These are phyloP conservation scores for Gambelia wislizenii DNA, from an alignment of 2,797 vertebrate species.

Conservation along the genomic window DNA sequence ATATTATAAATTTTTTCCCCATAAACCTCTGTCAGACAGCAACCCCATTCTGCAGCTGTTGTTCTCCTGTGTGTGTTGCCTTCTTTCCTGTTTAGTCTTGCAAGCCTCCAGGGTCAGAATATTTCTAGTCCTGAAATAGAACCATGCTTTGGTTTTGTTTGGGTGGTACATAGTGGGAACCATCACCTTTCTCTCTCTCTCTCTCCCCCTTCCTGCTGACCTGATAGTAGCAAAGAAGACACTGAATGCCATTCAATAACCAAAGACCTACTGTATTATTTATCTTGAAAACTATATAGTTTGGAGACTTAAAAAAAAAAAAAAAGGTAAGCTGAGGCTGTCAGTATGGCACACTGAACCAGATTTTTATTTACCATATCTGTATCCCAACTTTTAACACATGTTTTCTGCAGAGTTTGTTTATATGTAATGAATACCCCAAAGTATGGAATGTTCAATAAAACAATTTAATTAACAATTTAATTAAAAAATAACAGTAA, in stretches of 20 bases:
- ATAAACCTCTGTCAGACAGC: neutral
- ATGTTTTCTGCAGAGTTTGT: neutral
- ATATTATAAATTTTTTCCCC: conserved; percentile 39
- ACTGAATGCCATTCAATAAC: neutral
- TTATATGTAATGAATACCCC: neutral
- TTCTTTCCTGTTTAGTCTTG: neutral
- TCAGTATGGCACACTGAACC: neutral
- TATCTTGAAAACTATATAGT: no score
- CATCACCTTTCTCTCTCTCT: neutral
- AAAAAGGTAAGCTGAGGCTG: neutral
- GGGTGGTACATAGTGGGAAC: neutral
- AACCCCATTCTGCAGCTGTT: neutral
- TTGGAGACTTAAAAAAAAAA: neutral
- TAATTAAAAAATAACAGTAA: neutral
- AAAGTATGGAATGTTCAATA: neutral
- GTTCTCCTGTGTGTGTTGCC: neutral
- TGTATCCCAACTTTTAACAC: neutral
- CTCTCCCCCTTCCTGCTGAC: neutral
- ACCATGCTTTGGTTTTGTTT: neutral
- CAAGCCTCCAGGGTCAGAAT: neutral
- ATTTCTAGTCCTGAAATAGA: conserved; percentile 38
- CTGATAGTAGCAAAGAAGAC: neutral
- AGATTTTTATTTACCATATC: neutral
- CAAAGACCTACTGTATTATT: neutral
- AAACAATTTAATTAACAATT: no score